Conservation (phyloP, 2,797 vertebrate species). For the Dendrocincla tyrannina region DNA sequence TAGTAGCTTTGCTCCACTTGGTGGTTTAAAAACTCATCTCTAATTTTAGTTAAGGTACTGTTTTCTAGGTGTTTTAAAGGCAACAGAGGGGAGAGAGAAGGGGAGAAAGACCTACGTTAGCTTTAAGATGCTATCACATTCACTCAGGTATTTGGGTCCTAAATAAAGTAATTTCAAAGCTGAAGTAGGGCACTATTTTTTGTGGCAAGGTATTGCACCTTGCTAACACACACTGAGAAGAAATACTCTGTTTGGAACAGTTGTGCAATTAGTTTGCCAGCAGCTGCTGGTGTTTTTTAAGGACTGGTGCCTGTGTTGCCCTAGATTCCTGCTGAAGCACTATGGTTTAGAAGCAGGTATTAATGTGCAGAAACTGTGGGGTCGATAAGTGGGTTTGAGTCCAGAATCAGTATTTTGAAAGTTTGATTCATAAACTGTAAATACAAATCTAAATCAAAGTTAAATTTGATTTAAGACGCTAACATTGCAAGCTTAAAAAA, state of each 20-base stretch:
- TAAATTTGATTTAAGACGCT: not conserved
- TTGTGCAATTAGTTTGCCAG: not conserved
- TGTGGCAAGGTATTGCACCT: not conserved
- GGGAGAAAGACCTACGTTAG: not conserved
- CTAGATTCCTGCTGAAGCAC: not conserved
- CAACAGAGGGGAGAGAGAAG: not conserved
- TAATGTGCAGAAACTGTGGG: not conserved
- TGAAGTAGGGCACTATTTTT: conserved; percentile 9
- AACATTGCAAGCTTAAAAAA: not conserved
- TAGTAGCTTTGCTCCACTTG: not conserved
- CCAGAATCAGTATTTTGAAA: not conserved
- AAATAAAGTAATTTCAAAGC: not conserved
- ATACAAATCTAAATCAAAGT: not conserved
- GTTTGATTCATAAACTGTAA: not conserved
- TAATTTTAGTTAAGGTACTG: not conserved
- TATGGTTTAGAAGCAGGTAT: not conserved
- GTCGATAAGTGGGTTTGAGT: accelerated
- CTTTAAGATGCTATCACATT: not conserved
- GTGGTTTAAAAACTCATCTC: not conserved
- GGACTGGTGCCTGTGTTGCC: not conserved
- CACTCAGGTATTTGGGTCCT: not conserved
- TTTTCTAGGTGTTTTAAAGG: not conserved
- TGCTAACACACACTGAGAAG: not conserved
- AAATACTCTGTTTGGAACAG: not conserved
- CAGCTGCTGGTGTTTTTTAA: not conserved